These are phyloP conservation scores for Hirundo rustica DNA, from an alignment of 2,797 vertebrate genomes.

Conservation along the genomic window DNA sequence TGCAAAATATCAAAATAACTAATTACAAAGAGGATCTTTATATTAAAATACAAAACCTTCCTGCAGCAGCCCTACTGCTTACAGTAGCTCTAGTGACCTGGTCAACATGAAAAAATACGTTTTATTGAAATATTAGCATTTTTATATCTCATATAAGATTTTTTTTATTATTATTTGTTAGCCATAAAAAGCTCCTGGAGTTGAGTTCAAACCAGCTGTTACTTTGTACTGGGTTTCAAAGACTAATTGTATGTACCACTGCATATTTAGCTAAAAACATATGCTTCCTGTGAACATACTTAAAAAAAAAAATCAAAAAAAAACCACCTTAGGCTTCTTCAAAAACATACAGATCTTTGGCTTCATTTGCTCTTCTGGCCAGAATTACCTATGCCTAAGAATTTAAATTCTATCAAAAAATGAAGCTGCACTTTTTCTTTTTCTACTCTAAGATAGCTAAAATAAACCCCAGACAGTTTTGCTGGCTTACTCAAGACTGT, in stretches of 20 bases:
- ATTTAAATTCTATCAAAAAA: background rate
- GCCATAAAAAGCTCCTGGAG: background rate
- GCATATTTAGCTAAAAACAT: background rate
- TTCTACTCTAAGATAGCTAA: background rate
- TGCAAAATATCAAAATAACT: constrained; percentile 21
- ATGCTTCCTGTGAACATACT: background rate
- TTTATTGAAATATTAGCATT: background rate
- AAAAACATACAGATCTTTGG: background rate
- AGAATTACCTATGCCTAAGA: background rate
- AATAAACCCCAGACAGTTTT: background rate
- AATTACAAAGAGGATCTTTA: constrained; percentile 34
- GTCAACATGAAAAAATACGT: background rate
- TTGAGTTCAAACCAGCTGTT: background rate
- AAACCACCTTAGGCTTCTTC: background rate
- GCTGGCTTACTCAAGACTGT: background rate
- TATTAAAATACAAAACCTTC: constrained; percentile 4
- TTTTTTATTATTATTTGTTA: background rate
- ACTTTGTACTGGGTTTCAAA: background rate
- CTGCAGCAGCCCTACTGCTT: background rate
- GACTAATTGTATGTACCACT: background rate
- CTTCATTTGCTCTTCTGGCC: background rate
- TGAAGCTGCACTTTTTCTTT: background rate
- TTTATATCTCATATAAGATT: background rate
- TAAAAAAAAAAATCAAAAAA: background rate
- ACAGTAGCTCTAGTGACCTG: background rate